Conservation (phyloP, 1,140 invertebrate species). For the Condylostylus longicornis region DNA sequence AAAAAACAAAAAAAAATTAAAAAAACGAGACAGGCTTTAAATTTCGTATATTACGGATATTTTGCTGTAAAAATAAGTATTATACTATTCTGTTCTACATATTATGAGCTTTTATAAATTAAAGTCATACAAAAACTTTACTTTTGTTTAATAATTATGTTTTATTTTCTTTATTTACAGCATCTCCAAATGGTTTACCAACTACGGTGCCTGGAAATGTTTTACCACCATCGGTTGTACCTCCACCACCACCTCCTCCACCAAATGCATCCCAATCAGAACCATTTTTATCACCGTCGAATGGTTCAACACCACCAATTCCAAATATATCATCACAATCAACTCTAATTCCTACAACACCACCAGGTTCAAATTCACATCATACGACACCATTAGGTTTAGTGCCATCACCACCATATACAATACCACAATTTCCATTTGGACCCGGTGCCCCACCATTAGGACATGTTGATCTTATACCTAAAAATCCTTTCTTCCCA, state of each 20-base stretch:
- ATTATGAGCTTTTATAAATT: no score
- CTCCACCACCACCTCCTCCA: constrained; percentile 21
- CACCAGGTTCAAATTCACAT: constrained; percentile 33
- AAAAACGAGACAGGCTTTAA: no score
- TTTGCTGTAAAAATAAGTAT: no score
- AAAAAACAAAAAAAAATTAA: no score
- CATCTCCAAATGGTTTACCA: constrained; percentile 28
- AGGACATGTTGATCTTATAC: constrained; percentile 12
- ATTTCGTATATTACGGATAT: no score
- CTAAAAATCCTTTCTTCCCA: constrained; percentile 25
- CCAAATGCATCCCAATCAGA: constrained; percentile 13
- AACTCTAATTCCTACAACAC: constrained; percentile 18
- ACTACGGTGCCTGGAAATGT: constrained; percentile 6
- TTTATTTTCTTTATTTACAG: constrained; percentile 18
- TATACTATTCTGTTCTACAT: no score
- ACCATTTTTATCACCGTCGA: constrained; percentile 7
- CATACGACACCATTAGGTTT: constrained; percentile 32
- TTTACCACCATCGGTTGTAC: constrained; percentile 19
- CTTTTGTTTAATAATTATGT: not conserved
- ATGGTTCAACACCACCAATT: no score
- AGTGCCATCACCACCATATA: constrained; percentile 15
- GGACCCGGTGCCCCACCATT: constrained; percentile 35
- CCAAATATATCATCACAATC: no score
- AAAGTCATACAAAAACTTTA: no score
- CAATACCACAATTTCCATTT: constrained; percentile 35